These are phyloP conservation scores for Magallana ariakensis DNA, from an alignment of 1,140 invertebrate genomes.

Conservation along the genomic window DNA sequence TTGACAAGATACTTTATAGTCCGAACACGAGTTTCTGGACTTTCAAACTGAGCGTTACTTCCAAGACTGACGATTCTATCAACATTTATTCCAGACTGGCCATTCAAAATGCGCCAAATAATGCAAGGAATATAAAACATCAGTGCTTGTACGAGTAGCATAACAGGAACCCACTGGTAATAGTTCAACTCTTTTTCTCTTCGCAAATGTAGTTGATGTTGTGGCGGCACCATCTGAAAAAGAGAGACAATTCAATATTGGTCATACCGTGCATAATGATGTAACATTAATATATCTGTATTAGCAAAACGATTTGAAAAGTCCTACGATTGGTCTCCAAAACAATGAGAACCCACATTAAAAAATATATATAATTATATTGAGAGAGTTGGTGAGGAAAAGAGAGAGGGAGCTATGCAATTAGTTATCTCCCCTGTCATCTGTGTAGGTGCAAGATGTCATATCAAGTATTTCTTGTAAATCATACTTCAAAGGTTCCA, in stretches of 20 bases:
- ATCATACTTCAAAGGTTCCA: background rate
- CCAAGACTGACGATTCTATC: slow-evolving; percentile 75
- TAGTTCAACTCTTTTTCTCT: slow-evolving; percentile 79
- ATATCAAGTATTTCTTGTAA: background rate
- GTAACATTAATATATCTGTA: slow-evolving; percentile 58
- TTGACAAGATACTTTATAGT: slow-evolving; percentile 78
- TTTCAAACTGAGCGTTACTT: slow-evolving; percentile 74
- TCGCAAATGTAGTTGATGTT: slow-evolving; percentile 64
- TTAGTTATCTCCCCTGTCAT: background rate
- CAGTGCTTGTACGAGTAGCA: slow-evolving; percentile 81
- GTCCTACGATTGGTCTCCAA: too few relatives aligned
- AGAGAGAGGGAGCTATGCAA: too few relatives aligned
- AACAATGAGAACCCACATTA: too few relatives aligned
- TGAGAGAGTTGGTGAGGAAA: too few relatives aligned
- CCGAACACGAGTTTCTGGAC: slow-evolving; percentile 75
- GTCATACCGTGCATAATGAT: background rate
- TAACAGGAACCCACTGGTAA: slow-evolving; percentile 83
- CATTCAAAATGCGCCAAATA: slow-evolving; percentile 81
- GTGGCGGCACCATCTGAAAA: slow-evolving; percentile 56
- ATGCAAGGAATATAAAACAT: slow-evolving; percentile 83
- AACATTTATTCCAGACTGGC: slow-evolving; percentile 80
- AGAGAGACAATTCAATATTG: slow-evolving; percentile 15
- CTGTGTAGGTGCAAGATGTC: background rate
- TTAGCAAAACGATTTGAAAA: too few relatives aligned
- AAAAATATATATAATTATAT: too few relatives aligned